Base-by-base conservation (phyloP, 2,888 invertebrate species). In the Phania funesta region DNA sequence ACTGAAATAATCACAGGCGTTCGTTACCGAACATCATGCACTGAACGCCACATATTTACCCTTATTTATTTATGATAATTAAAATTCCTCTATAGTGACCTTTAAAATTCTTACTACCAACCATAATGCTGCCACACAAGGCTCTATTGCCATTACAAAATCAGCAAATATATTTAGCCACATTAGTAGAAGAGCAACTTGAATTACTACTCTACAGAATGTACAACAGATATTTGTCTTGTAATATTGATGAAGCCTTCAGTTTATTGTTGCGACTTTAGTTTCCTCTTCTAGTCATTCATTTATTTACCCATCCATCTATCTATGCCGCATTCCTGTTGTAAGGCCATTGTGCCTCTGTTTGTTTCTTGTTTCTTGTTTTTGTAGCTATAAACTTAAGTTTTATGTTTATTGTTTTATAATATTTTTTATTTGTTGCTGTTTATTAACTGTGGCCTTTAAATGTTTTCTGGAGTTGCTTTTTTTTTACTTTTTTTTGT, bases 161-260 rank as follows among this genome's bases (percentile, higher is more conserved):
- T n/a, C n/a, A n/a, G n/a, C n/a, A n/a, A n/a, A n/a, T 56, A 20
- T 65, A 58, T 13, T 58, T 18, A n/a, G 9, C 2, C 11, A 26
- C 48, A 38, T 26, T 65, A 56, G 48, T 29, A 52, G 44, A 67
- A 46, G 64, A 54, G 52, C 62, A 56, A 41, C 48, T 46, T 73
- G 56, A 77, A 68, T 77, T 77, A 81, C 77, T 77, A 64, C 62
- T 46, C 68, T 22, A 52, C 54, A 54, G 44, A 54, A 56, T 20
- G 26, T 65, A 81, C 73, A 81, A 81, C 67, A 56, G 73, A 81
- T 77, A 81, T 81, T 81, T 81, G 80, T 81, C 80, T 76, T 81
- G 58, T 26, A 75, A 67, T 81, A 77, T 73, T 73, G 73, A 81
- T 77, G 76, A 77, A 68, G 41, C 79, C 64, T 50, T 50, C 52